A percentile compares a stretch with the other conserved stretches of the same genome.
phyloP scores from a whole-genome alignment of 2,113 vertebrate genomes.

The Aramus guarauna region DNA sequence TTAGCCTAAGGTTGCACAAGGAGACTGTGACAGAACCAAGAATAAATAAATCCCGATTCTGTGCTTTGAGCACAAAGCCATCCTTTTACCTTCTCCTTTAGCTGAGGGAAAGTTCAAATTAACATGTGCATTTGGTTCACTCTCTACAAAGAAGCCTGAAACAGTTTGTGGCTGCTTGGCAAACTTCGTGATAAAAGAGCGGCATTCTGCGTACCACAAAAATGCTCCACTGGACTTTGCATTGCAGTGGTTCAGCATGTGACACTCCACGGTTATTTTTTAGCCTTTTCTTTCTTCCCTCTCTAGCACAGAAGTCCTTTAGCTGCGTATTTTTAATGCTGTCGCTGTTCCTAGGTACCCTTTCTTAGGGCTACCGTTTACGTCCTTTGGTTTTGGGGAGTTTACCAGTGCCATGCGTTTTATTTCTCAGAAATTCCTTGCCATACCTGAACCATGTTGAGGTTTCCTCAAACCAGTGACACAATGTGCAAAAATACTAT shows the following conservation, averaged over 20 bases:
- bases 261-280: background rate
- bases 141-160: background rate
- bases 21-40: background rate
- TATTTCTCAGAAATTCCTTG: background rate
- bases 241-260: background rate
- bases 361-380: background rate
- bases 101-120: conserved; percentile 18
- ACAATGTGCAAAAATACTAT: background rate
- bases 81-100: background rate
- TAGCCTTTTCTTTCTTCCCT: background rate
- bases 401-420: background rate
- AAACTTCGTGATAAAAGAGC: conserved; percentile 24
- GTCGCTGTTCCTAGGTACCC: background rate
- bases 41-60: background rate
- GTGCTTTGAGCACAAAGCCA: background rate
- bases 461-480: background rate
- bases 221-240: background rate
- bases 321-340: background rate
- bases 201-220: background rate
- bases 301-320: background rate
- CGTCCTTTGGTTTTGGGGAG: background rate
- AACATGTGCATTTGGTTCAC: background rate
- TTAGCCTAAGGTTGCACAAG: background rate
- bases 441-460: background rate
- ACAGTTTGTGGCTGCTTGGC: conserved; percentile 20